Percentiles rank a stretch among this genome's conserved stretches.
These are phyloP conservation scores for Thyatira batis DNA, from an alignment of 2,888 invertebrate genomes.

Conservation along the genomic window DNA sequence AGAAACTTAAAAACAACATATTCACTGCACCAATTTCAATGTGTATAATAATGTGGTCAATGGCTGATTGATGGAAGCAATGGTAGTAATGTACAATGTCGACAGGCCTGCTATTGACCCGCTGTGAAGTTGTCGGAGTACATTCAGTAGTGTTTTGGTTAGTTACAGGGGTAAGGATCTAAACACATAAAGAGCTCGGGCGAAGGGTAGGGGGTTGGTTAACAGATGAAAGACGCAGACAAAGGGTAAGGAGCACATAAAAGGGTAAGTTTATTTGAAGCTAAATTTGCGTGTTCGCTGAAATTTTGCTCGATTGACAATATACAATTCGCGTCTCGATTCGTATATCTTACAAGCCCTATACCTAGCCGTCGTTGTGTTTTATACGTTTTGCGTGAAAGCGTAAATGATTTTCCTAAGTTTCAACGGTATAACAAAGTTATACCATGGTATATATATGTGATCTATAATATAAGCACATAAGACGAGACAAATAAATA, in stretches of 20 bases:
- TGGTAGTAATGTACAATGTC: conserved; percentile 79
- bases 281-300: conserved; percentile 81
- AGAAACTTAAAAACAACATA: conserved; percentile 25
- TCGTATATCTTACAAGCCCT: conserved; percentile 73
- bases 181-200: conserved; percentile 82
- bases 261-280: conserved; percentile 83
- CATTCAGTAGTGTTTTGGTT: conserved; percentile 79
- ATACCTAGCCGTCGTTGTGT: conserved; percentile 71
- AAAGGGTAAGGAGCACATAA: conserved; percentile 86
- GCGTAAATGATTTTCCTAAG: conserved; percentile 83
- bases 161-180: conserved; percentile 80
- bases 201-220: conserved; percentile 81
- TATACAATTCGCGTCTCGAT: conserved; percentile 73
- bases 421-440: conserved; percentile 74
- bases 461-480: conserved; percentile 80
- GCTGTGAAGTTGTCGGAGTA: conserved; percentile 72
- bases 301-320: conserved; percentile 76
- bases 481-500: conserved; percentile 82
- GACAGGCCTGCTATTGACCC: conserved; percentile 65
- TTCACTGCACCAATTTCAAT: conserved; percentile 77
- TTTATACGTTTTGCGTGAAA: conserved; percentile 80
- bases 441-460: conserved; percentile 71
- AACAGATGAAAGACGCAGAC: conserved; percentile 92
- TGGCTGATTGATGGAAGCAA: conserved; percentile 74
- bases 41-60: conserved; percentile 52